These are phyloP conservation scores for Prunella himalayana DNA, from an alignment of 2,113 vertebrate species.

Conservation along the genomic window DNA sequence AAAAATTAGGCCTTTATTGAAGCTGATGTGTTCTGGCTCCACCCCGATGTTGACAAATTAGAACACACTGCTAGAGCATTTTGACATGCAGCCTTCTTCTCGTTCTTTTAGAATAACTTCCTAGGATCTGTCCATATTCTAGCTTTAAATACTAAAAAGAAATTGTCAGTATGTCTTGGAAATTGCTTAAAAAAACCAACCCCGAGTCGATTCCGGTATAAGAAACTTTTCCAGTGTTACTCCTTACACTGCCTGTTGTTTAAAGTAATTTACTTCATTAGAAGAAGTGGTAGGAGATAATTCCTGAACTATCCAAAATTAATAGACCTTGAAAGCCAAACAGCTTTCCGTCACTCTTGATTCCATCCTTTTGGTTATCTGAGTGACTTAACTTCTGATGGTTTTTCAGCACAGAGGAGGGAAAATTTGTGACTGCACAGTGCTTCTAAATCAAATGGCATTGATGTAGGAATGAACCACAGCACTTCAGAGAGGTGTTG, in stretches of 20 bases:
- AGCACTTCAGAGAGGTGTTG: background rate
- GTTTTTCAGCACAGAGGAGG: background rate
- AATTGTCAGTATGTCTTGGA: background rate
- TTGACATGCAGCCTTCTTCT: background rate
- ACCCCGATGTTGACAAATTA: background rate
- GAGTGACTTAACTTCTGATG: background rate
- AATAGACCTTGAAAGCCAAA: background rate
- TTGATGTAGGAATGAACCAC: background rate
- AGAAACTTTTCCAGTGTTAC: background rate
- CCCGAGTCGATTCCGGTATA: rapidly evolving
- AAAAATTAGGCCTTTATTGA: background rate
- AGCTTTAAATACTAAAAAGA: background rate
- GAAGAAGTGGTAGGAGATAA: background rate
- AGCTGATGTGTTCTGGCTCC: background rate
- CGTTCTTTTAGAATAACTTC: background rate
- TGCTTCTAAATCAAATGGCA: background rate
- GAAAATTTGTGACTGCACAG: background rate
- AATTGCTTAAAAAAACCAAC: background rate
- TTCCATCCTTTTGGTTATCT: background rate
- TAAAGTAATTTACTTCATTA: background rate
- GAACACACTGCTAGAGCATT: background rate
- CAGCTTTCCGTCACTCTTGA: background rate
- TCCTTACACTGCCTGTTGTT: background rate
- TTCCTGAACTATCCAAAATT: background rate
- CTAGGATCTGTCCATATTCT: background rate